Conservation (phyloP, 2,888 invertebrate species). For the Cosmorhoe ocellata region DNA sequence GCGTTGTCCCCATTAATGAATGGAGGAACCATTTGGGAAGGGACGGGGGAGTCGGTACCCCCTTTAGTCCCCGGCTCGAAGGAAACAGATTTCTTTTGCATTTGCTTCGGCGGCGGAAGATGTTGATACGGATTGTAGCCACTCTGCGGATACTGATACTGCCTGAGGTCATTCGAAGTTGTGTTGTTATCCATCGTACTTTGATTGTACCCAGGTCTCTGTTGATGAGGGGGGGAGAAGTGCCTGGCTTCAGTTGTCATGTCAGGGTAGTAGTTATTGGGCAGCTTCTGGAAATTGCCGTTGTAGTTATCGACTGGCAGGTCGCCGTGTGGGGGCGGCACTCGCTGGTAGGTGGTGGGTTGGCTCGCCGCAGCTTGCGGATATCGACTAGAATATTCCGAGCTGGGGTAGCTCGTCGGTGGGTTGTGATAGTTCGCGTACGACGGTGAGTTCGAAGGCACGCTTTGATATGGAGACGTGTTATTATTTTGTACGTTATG, state of each 20-base stretch:
- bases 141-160: conserved; percentile 65
- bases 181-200: conserved; percentile 52
- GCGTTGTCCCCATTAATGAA: conserved; percentile 47
- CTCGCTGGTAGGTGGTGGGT: conserved; percentile 82
- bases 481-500: conserved; percentile 42
- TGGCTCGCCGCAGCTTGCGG: conserved; percentile 66
- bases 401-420: conserved; percentile 74
- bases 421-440: conserved; percentile 77
- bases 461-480: conserved; percentile 72
- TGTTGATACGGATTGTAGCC: conserved; percentile 84
- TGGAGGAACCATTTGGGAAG: conserved; percentile 62
- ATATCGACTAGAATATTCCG: conserved; percentile 79
- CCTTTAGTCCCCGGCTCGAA: conserved; percentile 89
- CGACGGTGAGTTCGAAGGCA: conserved; percentile 73
- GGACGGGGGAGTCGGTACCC: conserved; percentile 79
- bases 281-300: conserved; percentile 67
- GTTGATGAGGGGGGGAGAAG: conserved; percentile 62
- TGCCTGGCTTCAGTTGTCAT: conserved; percentile 56
- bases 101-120: conserved; percentile 82
- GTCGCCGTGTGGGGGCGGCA: conserved; percentile 82
- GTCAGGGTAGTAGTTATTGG: conserved; percentile 66
- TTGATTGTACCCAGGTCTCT: conserved; percentile 67
- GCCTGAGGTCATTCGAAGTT: conserved; percentile 48
- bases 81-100: conserved; percentile 87
- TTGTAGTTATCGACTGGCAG: conserved; percentile 61